Base-by-base conservation (phyloP, 2,888 invertebrate species). In the Lapara coniferarum region DNA sequence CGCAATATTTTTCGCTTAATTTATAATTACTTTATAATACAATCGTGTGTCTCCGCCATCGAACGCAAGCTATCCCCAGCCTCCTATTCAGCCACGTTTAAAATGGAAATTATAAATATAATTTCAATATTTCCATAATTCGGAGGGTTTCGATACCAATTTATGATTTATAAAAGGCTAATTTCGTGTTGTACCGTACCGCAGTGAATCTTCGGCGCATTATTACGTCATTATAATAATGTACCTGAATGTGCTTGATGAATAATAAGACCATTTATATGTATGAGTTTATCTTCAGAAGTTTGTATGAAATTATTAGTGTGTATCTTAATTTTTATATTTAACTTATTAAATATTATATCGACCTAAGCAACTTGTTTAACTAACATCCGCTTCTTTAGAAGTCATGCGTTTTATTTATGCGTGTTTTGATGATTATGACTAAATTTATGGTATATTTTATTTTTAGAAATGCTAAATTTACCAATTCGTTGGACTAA, bases 191-290 rank as follows among this genome's bases (percentile, higher is more conserved):
- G 81, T 76, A 85, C 83, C 84, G 78, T 84, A 81, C 76, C 79
- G 76, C 74, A 78, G 73, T 76, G 77, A 80, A 82, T 85, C 82
- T 81, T 84, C 87, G 84, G 81, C 83, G 83, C 86, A 87, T 90
- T 91, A 89, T 89, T 87, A 89, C 88, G 78, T 83, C 85, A 91
- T 91, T 91, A 91, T 80, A 90, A 89, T 91, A 91, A 91, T 91
- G 89, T 87, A 89, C 89, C 84, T 79, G 81, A 85, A 83, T 84
- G 78, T 78, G 76, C 74, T 74, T 78, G 85, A 84, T 84, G 85
- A 83, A 86, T 89, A 89, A 89, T 85, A 81, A 73, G 74, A 74
- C 81, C 71, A 85, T 86, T 87, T 85, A 76, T 85, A 86, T 87
- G 84, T 82, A 87, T 85, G 83, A 85, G 80, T 72, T 70, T 75